Evolutionary conservation across 2,113 vertebrate genomes (phyloP).

Genomic region (Antechinus stuartii): DNA sequence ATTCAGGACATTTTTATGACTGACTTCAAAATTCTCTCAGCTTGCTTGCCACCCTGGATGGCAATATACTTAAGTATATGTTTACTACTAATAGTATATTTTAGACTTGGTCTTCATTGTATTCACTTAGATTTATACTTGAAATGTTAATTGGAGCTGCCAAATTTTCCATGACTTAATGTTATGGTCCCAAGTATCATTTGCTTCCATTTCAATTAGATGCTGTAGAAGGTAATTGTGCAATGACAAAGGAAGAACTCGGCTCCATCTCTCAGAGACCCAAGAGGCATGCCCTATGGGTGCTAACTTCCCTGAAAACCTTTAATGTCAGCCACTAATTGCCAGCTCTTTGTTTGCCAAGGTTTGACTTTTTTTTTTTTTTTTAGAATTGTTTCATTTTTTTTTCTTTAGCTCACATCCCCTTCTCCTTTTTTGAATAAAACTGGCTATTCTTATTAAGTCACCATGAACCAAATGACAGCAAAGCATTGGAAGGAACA

Average conservation of each 20-base stretch:
- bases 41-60: conserved; percentile 6
- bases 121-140: conserved; percentile 62
- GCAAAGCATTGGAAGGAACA: background rate
- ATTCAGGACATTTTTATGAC: conserved; percentile 24
- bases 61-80: conserved; percentile 37
- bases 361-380: background rate
- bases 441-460: background rate
- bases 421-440: background rate
- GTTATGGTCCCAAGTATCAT: conserved; percentile 59
- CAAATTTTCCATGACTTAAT: conserved; percentile 60
- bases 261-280: conserved; percentile 8
- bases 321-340: conserved; percentile 24
- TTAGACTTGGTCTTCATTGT: conserved; percentile 36
- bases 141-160: conserved; percentile 56
- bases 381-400: background rate
- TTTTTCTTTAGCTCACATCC: background rate
- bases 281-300: background rate
- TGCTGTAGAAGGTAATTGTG: conserved; percentile 22
- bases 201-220: conserved; percentile 66
- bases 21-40: conserved; percentile 35
- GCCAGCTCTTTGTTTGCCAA: background rate
- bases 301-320: conserved; percentile 9
- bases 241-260: background rate
- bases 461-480: background rate
- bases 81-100: conserved; percentile 33